Percentiles rank a stretch among this genome's conserved stretches.
These are phyloP conservation scores for Accipiter cooperii DNA, from an alignment of 2,113 vertebrate species.

Conservation along the genomic window DNA sequence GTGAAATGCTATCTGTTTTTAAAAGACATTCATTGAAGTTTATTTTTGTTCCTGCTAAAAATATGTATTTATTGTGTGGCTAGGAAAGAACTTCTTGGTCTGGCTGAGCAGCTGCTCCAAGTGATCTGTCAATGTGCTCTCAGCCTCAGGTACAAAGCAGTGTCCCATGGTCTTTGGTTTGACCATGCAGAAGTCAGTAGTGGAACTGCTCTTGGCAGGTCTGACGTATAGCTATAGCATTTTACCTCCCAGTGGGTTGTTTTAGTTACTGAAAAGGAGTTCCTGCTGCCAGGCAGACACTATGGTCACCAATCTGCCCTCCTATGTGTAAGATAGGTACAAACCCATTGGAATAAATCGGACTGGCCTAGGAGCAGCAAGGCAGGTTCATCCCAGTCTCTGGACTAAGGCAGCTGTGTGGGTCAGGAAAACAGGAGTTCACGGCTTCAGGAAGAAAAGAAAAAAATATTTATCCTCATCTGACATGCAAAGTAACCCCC, in stretches of 20 bases:
- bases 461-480: neutral
- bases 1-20: conserved; percentile 56
- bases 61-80: neutral
- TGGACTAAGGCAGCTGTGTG: neutral
- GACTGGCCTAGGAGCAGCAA: neutral
- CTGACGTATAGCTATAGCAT: neutral
- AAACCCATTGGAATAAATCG: neutral
- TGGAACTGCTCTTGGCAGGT: neutral
- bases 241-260: neutral
- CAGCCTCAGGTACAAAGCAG: neutral
- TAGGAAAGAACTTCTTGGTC: neutral
- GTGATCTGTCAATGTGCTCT: neutral
- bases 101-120: neutral
- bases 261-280: neutral
- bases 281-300: neutral
- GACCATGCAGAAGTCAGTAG: neutral
- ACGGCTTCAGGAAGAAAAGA: neutral
- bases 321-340: neutral
- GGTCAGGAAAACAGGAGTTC: neutral
- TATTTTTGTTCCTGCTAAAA: conserved; percentile 29
- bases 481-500: neutral
- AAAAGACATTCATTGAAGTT: neutral
- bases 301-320: neutral
- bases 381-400: neutral
- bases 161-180: neutral